Base-by-base conservation (phyloP, 2,113 vertebrate species). In the Charina bottae region DNA sequence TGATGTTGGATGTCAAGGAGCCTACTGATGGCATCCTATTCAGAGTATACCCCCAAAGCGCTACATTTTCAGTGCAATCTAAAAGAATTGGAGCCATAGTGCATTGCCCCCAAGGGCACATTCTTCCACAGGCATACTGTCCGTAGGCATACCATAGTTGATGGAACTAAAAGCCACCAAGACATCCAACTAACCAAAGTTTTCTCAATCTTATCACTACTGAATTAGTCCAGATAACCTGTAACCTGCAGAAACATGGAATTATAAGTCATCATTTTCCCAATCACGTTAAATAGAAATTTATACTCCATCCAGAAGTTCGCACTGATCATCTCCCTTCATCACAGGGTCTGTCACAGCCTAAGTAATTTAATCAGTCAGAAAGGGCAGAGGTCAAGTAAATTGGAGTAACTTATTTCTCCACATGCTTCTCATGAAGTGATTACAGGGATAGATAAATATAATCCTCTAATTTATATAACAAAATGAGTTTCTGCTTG, bases 391-490 rank as follows among this genome's bases (percentile, higher is more conserved):
- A 78, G 72, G 17, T 78, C 19, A 78, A 78, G 17, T 72, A 78
- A 78, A 78, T 78, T 78, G 33, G 33, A 78, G 33, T 37, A 78
- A 78, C 72, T 78, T 78, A 78, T 78, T 78, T 78, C 17, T 78
- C 33, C 17, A 78, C 19, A 78, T 78, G 21, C 72, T 78, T 78
- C 85, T 12, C 93, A 94, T 91, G 33, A 92, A 93, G 49, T 62
- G 53, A 88, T 88, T 94, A 89, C 78, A 94, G 56, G 91, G 93
- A 91, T 33, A 58, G 5, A 42, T 85, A 93, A 62, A 28, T 64
- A 89, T 60, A 89, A 89, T 88, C 42, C 10, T 33, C 24, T 60
- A 33, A 59, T 88, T 88, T 88, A 37, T 37, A 8, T 58, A 42
- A 37, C 0, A 89, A 64, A 21, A 60, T 87, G 84, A 92, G 11